Percentiles rank a stretch among this genome's conserved stretches.
Evolutionary conservation across 2,113 vertebrate genomes (phyloP).

Genomic region (Nothoprocta pentlandii): DNA sequence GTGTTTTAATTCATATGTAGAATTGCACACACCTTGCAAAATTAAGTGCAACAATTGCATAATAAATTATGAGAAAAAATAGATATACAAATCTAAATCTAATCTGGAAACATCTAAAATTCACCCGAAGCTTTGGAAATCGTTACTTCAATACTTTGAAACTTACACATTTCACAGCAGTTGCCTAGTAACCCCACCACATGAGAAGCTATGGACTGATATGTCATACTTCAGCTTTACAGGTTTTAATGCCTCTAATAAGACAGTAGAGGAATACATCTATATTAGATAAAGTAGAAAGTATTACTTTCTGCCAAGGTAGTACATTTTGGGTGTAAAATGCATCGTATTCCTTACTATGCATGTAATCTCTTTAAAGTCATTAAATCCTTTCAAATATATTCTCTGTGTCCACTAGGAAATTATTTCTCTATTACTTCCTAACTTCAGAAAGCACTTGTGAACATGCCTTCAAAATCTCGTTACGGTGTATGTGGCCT

Average conservation of each 20-base stretch:
- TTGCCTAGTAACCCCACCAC: neutral
- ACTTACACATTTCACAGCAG: neutral
- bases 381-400: neutral
- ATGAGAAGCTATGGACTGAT: neutral
- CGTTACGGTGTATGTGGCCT: neutral
- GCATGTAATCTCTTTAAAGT: neutral
- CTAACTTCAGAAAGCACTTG: neutral
- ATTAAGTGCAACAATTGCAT: neutral
- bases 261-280: neutral
- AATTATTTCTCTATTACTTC: slow-evolving; percentile 9
- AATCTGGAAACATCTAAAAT: neutral
- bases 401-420: neutral
- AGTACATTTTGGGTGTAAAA: neutral
- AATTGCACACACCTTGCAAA: neutral
- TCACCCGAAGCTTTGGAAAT: neutral
- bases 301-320: neutral
- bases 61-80: neutral
- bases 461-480: neutral
- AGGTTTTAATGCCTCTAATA: neutral
- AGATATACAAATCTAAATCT: neutral
- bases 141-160: neutral
- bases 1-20: neutral
- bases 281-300: neutral
- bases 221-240: neutral
- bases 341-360: neutral